These are phyloP conservation scores for Calvadosia cruxmelitensis DNA, from an alignment of 30 jellyfish, hydroid and myxozoan species.

Conservation along the genomic window DNA sequence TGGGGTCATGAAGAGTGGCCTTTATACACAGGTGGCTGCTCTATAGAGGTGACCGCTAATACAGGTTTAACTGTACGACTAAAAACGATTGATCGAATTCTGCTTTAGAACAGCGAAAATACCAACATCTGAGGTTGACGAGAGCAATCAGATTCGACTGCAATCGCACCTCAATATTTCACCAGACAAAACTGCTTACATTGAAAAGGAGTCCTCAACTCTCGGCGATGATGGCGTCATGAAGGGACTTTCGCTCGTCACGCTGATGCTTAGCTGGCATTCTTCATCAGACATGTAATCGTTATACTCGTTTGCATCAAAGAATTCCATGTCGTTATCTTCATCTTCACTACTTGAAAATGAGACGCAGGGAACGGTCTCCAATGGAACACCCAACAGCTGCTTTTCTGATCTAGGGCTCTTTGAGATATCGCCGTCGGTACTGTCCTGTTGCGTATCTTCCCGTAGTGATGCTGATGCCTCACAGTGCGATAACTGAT, in stretches of 20 bases:
- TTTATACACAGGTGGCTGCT: no score
- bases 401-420: not conserved
- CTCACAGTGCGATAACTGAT: not conserved
- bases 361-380: slow-evolving; percentile 73
- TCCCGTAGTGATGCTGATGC: not conserved
- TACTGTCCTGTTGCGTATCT: not conserved
- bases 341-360: slow-evolving; percentile 78
- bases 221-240: not conserved
- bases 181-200: no score
- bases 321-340: slow-evolving; percentile 68
- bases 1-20: no score
- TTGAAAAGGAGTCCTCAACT: not conserved
- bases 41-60: no score
- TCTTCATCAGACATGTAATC: slow-evolving; percentile 10
- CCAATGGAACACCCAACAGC: slow-evolving; percentile 3
- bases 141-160: no score
- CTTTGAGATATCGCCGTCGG: not conserved
- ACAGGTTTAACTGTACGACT: no score
- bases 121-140: not conserved
- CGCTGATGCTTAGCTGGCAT: not conserved
- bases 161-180: no score
- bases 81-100: no score
- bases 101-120: no score
- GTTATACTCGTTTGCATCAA: slow-evolving; percentile 70
- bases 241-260: not conserved